Evolutionary conservation across 2,888 invertebrate species (phyloP).

Genomic region (Conomelus anceps): DNA sequence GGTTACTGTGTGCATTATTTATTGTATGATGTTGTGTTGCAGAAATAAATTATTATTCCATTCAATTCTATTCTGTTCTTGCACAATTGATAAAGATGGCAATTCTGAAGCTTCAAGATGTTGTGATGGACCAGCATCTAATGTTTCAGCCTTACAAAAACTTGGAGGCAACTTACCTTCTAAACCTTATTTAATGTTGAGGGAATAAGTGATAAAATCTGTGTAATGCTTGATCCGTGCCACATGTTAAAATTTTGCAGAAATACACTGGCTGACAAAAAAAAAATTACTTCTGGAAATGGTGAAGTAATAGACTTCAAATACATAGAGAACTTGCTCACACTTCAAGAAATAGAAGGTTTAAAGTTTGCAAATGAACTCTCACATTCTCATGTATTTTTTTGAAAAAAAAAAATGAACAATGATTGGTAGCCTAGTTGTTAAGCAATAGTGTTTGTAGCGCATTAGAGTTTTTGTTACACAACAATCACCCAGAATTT

Average conservation of each 20-base stretch:
- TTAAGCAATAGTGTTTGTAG: not conserved
- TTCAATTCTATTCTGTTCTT: too few species aligned
- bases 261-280: constrained; percentile 30
- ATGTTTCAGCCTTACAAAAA: constrained; percentile 15
- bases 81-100: constrained; percentile 2
- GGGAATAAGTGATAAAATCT: constrained; percentile 9
- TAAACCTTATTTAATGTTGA: constrained; percentile 15
- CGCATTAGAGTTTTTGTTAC: constrained; percentile 14
- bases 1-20: too few species aligned
- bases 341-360: constrained; percentile 29
- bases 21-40: too few species aligned
- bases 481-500: constrained; percentile 3
- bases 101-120: constrained; percentile 2
- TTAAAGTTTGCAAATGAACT: constrained; percentile 32
- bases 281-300: constrained; percentile 13
- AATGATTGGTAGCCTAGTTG: constrained; percentile 4
- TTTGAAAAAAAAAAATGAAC: constrained; percentile 17
- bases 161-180: constrained; percentile 9
- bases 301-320: constrained; percentile 27
- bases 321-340: constrained; percentile 29
- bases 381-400: constrained; percentile 28
- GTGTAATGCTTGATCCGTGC: constrained; percentile 30
- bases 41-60: too few species aligned
- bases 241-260: constrained; percentile 36
- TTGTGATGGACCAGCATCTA: constrained; percentile 4